Conservation (phyloP, 2,888 invertebrate genomes). For the Archips crataeganus region DNA sequence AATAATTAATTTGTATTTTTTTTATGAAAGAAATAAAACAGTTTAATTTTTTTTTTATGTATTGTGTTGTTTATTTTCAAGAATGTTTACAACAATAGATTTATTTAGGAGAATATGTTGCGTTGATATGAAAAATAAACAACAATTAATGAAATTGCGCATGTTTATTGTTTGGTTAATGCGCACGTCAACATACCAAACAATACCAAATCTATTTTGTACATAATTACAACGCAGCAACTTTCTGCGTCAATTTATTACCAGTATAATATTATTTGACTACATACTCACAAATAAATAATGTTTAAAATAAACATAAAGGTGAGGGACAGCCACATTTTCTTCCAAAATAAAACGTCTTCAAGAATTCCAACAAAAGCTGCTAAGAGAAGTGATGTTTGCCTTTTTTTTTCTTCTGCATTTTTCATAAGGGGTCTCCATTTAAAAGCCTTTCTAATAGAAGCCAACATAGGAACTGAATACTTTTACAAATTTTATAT, state of each 20-base stretch:
- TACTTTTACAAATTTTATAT: conserved; percentile 18
- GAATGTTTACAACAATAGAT: background rate
- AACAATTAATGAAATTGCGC: background rate
- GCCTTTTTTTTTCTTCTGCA: conserved; percentile 59
- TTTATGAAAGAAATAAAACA: no score
- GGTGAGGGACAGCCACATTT: conserved; percentile 70
- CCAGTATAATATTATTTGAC: background rate
- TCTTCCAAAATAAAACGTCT: conserved; percentile 78
- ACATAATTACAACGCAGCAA: background rate
- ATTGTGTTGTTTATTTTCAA: background rate
- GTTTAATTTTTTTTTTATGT: no score
- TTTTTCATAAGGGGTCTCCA: conserved; percentile 59
- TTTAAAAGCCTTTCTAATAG: conserved; percentile 66
- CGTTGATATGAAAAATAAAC: no score
- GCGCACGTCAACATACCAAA: background rate
- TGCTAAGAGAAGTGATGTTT: conserved; percentile 62
- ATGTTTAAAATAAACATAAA: conserved; percentile 67
- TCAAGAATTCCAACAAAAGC: conserved; percentile 71
- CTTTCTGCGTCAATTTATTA: conserved; percentile 11
- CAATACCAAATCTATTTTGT: background rate
- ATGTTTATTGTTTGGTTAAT: background rate
- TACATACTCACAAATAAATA: conserved; percentile 70
- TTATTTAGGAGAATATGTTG: background rate
- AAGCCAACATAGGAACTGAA: conserved; percentile 61
- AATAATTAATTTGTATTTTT: no score